Evolutionary conservation across 2,888 invertebrate species (phyloP), one percentile per base, ranked within the genome.

Genomic region (Ctena decussata): DNA sequence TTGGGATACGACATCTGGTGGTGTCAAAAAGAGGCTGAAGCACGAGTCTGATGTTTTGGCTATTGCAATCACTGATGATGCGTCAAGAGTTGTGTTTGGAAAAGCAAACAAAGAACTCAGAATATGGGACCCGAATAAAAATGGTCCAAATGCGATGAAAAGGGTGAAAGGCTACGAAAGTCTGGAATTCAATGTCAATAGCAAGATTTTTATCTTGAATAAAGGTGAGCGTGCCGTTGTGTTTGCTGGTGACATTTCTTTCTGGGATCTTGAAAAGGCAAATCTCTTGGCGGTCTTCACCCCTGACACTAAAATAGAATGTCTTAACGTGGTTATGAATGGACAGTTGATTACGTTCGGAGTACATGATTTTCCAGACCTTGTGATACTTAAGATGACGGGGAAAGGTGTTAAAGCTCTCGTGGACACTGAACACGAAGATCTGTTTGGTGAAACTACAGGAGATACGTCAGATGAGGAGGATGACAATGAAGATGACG

Each of bases 1-100:
- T 53, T 95, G 95, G 95, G 93, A 95, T 84, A 94, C 94, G 30
- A 44, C 82, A n/a, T 87, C 91, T 0, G 95, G 95, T 0, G 80
- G 89, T 15, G 92, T 95, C 12, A 92, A 91, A 74, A 89, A 91
- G 49, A 84, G 95, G 3, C 89, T 95, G 37, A 93, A 93, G 71
- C 93, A 94, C 70, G 95, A 95, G 87, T 93, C 91, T 30, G 91
- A 95, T 74, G 95, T 95, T n/a, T 91, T 93, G 72, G 94, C 94
- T 1, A 80, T 95, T 18, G 95, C 93, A 24, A 92, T 95, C 32
- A 92, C 92, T 11, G 92, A 94, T 77, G 92, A 93, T 70, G 95
- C 93, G 1, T 85, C 90, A 6, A 78, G 93, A 21, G 91, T 95
- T 12, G 93, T 95, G 3, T 94, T 95, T 71, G 95, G 94, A 8